Percentiles rank a stretch among this genome's conserved stretches.
Evolutionary conservation across 2,888 invertebrate species (phyloP).

Genomic region (Drosophila algonquin): DNA sequence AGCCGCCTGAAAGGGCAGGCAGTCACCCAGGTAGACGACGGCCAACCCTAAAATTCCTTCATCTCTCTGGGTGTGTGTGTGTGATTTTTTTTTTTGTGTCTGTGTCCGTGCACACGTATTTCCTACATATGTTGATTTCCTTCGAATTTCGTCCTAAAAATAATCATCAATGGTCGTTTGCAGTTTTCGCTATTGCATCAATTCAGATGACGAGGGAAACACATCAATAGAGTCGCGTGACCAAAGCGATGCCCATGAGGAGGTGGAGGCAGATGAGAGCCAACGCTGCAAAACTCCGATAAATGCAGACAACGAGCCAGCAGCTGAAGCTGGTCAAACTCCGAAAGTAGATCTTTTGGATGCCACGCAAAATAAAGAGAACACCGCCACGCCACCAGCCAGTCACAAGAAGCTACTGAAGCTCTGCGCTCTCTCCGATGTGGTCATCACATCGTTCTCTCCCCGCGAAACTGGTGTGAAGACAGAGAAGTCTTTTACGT

Average conservation of each 20-base stretch:
- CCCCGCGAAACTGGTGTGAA: slow-evolving; percentile 79
- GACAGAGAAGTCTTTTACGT: slow-evolving; percentile 79
- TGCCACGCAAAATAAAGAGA: slow-evolving; percentile 75
- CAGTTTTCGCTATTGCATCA: slow-evolving; percentile 81
- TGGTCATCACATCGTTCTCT: slow-evolving; percentile 82
- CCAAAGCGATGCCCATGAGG: slow-evolving; percentile 26
- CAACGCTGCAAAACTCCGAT: slow-evolving; percentile 49
- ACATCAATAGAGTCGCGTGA: slow-evolving; percentile 65
- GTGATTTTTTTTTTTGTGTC: neutral
- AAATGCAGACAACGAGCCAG: slow-evolving; percentile 12
- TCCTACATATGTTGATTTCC: slow-evolving; percentile 22
- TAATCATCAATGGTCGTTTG: slow-evolving; percentile 15
- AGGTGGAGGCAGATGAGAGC: slow-evolving; percentile 12
- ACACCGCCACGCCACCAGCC: slow-evolving; percentile 50
- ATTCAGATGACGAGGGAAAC: slow-evolving; percentile 79
- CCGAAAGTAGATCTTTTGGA: slow-evolving; percentile 72
- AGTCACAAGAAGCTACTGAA: slow-evolving; percentile 55
- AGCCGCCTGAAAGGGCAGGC: neutral
- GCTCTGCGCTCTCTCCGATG: slow-evolving; percentile 74
- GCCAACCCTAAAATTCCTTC: slow-evolving; percentile 24
- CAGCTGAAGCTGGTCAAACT: slow-evolving; percentile 48
- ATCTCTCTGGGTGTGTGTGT: neutral
- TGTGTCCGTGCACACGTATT: slow-evolving; percentile 4
- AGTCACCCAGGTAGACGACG: slow-evolving; percentile 51
- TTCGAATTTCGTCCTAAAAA: slow-evolving; percentile 6